Evolutionary conservation across 2,797 vertebrate species (phyloP).

Genomic region (Danio kyathit): DNA sequence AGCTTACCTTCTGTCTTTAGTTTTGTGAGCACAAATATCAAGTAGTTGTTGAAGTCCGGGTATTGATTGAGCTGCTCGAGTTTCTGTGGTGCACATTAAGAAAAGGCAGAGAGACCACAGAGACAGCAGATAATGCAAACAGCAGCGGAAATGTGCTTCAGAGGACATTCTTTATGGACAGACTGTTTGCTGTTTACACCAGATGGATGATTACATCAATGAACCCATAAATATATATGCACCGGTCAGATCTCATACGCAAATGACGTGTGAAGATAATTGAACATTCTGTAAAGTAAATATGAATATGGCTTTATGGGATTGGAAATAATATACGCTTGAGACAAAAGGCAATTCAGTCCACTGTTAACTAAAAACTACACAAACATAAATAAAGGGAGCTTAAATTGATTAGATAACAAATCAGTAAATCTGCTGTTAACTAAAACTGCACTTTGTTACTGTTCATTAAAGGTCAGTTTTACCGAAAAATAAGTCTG

Average conservation of each 20-base stretch:
- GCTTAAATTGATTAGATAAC: background rate
- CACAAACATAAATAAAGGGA: background rate
- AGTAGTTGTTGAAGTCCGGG: constrained; percentile 98
- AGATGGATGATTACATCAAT: background rate
- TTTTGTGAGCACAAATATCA: constrained; percentile 98
- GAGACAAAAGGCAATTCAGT: background rate
- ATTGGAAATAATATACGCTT: background rate
- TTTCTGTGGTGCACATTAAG: constrained; percentile 90
- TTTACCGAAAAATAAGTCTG: background rate
- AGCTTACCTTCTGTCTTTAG: constrained; percentile 94
- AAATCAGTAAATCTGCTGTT: background rate
- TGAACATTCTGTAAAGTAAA: background rate
- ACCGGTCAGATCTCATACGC: background rate
- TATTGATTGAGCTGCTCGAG: constrained; percentile 98
- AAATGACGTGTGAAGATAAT: constrained; percentile 2
- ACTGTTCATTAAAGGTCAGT: background rate
- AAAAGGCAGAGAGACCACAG: constrained; percentile 61
- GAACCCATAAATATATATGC: background rate
- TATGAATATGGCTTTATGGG: background rate
- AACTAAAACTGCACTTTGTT: background rate
- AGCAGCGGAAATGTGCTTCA: constrained; percentile 7
- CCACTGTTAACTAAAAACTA: background rate
- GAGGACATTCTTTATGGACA: background rate
- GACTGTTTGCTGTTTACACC: background rate
- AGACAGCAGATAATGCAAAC: background rate